Evolutionary conservation across 2,113 vertebrate genomes (phyloP), one percentile per base, ranked within the genome.

Genomic region (Chaetodon trifascialis): DNA sequence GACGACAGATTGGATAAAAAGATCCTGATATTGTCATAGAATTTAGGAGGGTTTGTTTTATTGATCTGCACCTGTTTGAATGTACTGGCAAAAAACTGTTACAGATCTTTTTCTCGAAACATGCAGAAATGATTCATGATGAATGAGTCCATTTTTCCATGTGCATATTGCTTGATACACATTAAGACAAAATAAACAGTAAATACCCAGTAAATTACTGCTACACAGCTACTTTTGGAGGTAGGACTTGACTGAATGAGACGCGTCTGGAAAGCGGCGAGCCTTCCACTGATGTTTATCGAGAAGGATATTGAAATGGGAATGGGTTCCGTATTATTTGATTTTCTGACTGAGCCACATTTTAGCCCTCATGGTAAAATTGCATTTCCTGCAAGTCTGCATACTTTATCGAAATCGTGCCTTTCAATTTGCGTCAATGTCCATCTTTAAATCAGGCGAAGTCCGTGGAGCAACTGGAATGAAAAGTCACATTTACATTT

Each of bases 241-340:
- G 82, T 52, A 79, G 76, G 64, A 71, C 81, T 76, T 88, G 83
- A 92, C 86, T 89, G 83, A 89, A 91, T 85, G 73, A 89, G 76
- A 91, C 25, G 71, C 25, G 64, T 86, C 52, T 84, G 75, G 52
- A 86, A 80, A 78, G 74, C 46, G 47, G 77, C 58, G 60, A 84
- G 73, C 76, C 34, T 74, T 74, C 67, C 56, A 67, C 60, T 87
- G 87, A 92, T 90, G 83, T 86, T 92, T 76, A 88, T 91, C 70
- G 12, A 66, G 75, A 64, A 89, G 84, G 73, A 90, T 90, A 92
- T 91, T 89, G 83, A 86, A 86, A 71, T 16, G 65, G 82, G 79
- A 87, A 86, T 68, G 66, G 78, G 25, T 76, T 89, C 2, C 36
- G 80, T 59, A 72, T 91, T 82, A 91, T 91, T 92, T 83, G 88